These are phyloP conservation scores for Macheiramphus alcinus DNA, from an alignment of 2,113 vertebrate genomes.

Conservation along the genomic window DNA sequence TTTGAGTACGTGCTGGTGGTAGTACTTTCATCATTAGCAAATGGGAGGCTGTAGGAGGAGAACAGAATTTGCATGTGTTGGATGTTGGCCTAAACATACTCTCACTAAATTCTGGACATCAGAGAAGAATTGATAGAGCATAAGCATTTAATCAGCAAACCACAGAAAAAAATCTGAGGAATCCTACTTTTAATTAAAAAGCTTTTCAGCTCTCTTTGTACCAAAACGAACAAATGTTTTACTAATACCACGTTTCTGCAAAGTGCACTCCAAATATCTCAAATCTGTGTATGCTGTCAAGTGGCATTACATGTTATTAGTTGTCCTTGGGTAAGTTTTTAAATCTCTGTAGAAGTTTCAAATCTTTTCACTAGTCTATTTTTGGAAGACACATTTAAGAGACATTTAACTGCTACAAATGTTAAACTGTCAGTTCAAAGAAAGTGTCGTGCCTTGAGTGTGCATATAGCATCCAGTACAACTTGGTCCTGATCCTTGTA, in stretches of 20 bases:
- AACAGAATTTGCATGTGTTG: constrained; percentile 21
- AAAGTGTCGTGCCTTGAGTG: accelerated
- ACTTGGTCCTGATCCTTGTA: background rate
- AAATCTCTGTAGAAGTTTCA: background rate
- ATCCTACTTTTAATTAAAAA: background rate
- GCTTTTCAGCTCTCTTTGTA: background rate
- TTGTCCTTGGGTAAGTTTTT: background rate
- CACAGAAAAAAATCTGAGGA: background rate
- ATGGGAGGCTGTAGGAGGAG: constrained; percentile 10
- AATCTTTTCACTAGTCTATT: background rate
- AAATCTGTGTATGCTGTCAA: background rate
- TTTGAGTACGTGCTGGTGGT: background rate
- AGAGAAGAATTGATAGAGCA: constrained; percentile 9
- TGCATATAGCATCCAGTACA: background rate
- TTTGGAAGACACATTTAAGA: background rate
- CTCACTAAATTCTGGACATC: constrained; percentile 14
- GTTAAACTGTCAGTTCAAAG: background rate
- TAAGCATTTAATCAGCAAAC: constrained; percentile 3
- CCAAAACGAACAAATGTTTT: background rate
- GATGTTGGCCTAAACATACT: constrained; percentile 10
- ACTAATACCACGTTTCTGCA: background rate
- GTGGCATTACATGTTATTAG: background rate
- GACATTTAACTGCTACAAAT: background rate
- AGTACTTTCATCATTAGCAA: constrained; percentile 19
- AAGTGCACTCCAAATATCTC: background rate